Evolutionary conservation across 2,888 invertebrate genomes (phyloP), one percentile per base, ranked within the genome.

Genomic region (Chromoteleia sp.): DNA sequence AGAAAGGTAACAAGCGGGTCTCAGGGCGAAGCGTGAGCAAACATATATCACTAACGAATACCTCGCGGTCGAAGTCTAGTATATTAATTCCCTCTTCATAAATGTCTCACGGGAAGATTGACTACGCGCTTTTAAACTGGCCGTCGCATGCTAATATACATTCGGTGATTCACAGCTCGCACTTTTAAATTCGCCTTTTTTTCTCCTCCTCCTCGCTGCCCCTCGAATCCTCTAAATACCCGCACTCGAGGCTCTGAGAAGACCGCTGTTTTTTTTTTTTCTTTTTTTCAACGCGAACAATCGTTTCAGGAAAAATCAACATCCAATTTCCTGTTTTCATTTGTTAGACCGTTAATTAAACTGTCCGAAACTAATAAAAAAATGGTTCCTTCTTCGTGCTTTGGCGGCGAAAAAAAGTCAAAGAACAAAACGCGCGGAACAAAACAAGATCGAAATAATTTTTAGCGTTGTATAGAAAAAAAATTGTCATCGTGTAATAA

Each of bases 21-120:
- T 14, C 78, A 70, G 76, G 89, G 89, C 88, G 89, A 89, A 88
- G 89, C 87, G 70, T 83, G 65, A 52, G 85, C 87, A 50, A 67
- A 59, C 89, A 86, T 91, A 91, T 90, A 91, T 91, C 91, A 91
- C 84, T 83, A 85, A 80, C 83, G 87, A 89, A 90, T 87, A 87
- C 87, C 87, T 85, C 86, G 83, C 86, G 88, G 89, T 88, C 88
- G 87, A 88, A 88, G 87, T 88, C 86, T 87, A 88, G 89, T 91
- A 91, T 91, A 91, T 91, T 91, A 91, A 91, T 91, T 91, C 91
- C 88, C 87, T 91, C 90, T 89, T 88, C 91, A 91, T 91, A 91
- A 91, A 91, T 84, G 91, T 91, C 91, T 87, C 87, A 79, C 87
- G 85, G 84, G 85, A 89, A 91, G 91, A 91, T 91, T 91, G 90